Evolutionary conservation across 2,797 vertebrate genomes (phyloP), one percentile per base, ranked within the genome.

Genomic region (Lepilemur septentrionalis): DNA sequence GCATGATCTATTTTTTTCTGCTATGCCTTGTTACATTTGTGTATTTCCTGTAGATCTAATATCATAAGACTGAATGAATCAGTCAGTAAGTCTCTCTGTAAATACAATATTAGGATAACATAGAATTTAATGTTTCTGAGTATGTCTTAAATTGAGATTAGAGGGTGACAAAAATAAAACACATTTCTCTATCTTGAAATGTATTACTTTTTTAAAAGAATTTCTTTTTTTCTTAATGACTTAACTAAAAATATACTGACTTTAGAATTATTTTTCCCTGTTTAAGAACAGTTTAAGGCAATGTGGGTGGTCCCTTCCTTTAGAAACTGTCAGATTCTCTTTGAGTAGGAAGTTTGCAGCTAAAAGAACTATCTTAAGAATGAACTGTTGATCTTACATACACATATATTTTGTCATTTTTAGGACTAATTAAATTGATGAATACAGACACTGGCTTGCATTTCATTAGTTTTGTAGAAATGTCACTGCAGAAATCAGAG

Each of bases 101-200:
- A 98, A 92, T 97, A 92, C 98, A 97, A 97, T 97, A 97, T 97
- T 97, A 98, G 94, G 96, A 96, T 98, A 98, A 98, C 97, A 43
- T 93, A 97, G 91, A 97, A 82, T 96, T 96, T 97, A 72, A 97
- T 78, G 23, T 96, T 98, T 98, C 97, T 97, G 92, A 97, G 95
- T 89, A 90, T 79, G 95, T 94, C 91, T 97, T 93, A 95, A 92
- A n/a, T 97, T 97, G 73, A 98, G 20, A 94, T 73, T 88, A 46
- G 23, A 82, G 76, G 12, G 55, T 89, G 96, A 97, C 41, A 98
- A 97, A 96, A 91, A 79, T 95, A 98, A 98, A 97, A 97, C 79
- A 97, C 20, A 76, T 43, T 95, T 93, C 65, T 93, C 55, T 87
- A 65, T 89, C 94, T 92, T 92, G 22, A 91, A 97, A 65, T 73